Evolutionary conservation across 2,113 vertebrate species (phyloP), one percentile per base, ranked within the genome.

Genomic region (Romanogobio albipinnatus): DNA sequence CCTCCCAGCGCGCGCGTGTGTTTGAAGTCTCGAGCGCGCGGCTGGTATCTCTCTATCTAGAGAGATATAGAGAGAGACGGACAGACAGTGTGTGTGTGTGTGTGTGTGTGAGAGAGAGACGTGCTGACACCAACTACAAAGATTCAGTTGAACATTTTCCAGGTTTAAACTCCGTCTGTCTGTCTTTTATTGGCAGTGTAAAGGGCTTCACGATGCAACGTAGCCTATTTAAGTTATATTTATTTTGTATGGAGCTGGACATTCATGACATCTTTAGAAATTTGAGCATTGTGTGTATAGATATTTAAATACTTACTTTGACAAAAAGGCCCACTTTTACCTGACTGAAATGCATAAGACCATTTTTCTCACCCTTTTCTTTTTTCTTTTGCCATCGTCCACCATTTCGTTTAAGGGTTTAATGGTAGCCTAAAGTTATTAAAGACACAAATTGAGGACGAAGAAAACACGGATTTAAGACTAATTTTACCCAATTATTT

Each of bases 91-190:
- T 33, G n/a, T n/a, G n/a, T n/a, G 17, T 33, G 24, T 33, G 17
- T 33, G 24, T 33, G 17, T 33, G 24, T 33, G 24, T 26, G 61
- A 51, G 24, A 51, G 15, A n/a, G 15, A 81, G 78, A 66, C 17
- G 10, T 51, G 61, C 61, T 81, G 78, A 49, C 61, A 36, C 19
- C 10, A 81, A 3, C 79, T 68, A 68, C 78, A 81, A 51, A 81
- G 79, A 68, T 49, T 33, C 61, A 68, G 9, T 3, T 3, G 15
- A 13, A 64, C 9, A 68, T 51, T 61, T 68, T 81, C 45, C 79
- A 68, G 79, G 61, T 68, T 68, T 68, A 81, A 66, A 36, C 62
- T 51, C 11, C 11, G 4, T 80, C 79, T 81, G 61, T 51, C 79
- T 68, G 61, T 49, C 61, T 51, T 80, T 19, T n/a, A 22, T 49